Percentiles rank a stretch among this genome's conserved stretches.
Conservation (phyloP, 2,113 vertebrate genomes). For the Muntiacus reevesi region DNA sequence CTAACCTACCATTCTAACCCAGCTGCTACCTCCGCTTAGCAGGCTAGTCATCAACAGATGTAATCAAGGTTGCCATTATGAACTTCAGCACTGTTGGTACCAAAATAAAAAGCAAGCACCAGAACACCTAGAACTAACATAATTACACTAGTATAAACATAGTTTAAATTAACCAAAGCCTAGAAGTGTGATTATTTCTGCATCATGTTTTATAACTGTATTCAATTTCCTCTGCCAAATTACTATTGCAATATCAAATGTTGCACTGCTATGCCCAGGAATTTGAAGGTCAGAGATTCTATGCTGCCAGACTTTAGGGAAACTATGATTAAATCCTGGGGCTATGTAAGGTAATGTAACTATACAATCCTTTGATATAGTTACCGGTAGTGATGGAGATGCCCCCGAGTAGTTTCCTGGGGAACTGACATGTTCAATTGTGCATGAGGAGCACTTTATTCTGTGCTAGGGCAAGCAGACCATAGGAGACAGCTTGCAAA, state of each 20-base stretch:
- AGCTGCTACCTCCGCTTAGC: neutral
- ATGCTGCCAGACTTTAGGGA: neutral
- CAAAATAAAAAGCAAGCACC: neutral
- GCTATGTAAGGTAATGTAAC: neutral
- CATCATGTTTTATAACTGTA: neutral
- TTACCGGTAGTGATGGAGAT: neutral
- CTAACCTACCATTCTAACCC: neutral
- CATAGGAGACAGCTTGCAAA: neutral
- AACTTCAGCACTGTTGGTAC: neutral
- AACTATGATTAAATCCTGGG: neutral
- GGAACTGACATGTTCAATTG: neutral
- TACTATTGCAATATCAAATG: neutral
- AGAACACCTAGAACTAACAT: neutral
- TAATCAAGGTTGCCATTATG: neutral
- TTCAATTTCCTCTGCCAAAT: neutral
- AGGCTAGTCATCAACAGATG: neutral
- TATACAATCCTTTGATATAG: neutral
- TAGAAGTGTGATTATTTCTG: neutral
- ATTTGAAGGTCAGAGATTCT: slow-evolving; percentile 31
- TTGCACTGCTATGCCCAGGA: neutral
- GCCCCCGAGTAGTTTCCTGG: neutral
- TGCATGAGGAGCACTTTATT: neutral
- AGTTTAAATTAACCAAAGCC: neutral
- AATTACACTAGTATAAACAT: neutral
- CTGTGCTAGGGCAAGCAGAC: neutral